phyloP scores from a whole-genome alignment of 2,797 vertebrate species.

The Leptodactylus fallax region DNA sequence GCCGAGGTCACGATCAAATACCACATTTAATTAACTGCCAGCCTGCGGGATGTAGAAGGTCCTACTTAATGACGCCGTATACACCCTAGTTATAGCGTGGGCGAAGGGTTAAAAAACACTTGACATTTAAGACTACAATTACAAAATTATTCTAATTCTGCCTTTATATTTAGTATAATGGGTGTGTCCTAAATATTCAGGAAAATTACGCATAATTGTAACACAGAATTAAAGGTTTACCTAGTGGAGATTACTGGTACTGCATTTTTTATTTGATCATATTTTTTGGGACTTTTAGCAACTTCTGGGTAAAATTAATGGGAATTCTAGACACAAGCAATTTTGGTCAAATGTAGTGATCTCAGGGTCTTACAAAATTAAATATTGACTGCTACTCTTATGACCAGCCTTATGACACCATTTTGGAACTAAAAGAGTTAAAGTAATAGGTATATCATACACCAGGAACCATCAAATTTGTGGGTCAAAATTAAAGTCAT shows the following conservation, averaged over 20 bases:
- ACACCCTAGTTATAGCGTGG: not conserved
- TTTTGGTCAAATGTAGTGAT: not conserved
- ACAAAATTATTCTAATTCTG: not conserved
- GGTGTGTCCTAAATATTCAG: too few relatives aligned
- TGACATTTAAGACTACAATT: not conserved
- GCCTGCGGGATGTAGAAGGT: not conserved
- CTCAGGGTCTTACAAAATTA: not conserved
- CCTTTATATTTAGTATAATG: not conserved
- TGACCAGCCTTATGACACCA: not conserved
- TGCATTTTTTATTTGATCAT: not conserved
- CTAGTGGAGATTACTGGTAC: not conserved
- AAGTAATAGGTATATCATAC: not conserved
- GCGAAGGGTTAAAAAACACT: not conserved
- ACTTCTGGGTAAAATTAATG: not conserved
- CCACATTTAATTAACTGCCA: slow-evolving; percentile 54
- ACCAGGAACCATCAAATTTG: not conserved
- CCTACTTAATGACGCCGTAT: slow-evolving; percentile 1
- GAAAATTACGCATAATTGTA: not conserved
- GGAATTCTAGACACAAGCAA: not conserved
- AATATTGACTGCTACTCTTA: too few relatives aligned
- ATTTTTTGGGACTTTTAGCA: not conserved
- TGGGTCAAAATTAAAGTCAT: not conserved
- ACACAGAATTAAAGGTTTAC: not conserved
- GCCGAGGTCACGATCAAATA: slow-evolving; percentile 33
- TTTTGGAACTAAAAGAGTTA: not conserved